Evolutionary conservation across 37 sponge, comb jelly and placozoan genomes (phyloP), one percentile per base, ranked within the genome.

Genomic region (Halichondria panicea): DNA sequence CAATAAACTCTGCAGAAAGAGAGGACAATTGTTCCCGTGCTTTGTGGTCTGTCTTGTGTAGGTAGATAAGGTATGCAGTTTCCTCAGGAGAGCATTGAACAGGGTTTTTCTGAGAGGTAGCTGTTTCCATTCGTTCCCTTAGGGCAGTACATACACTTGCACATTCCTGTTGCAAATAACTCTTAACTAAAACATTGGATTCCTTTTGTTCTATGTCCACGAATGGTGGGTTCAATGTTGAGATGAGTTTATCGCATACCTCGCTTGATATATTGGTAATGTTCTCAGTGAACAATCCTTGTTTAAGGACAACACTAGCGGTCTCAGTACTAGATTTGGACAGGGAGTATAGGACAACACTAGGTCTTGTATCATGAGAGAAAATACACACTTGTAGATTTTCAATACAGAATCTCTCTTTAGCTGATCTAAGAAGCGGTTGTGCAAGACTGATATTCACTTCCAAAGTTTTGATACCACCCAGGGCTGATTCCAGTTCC

Each of bases 21-120:
- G 24, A n/a, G 24, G 78, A 41, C 38, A 54, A 55, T 38, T 55
- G 55, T 3, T 39, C 37, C 56, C 25, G 22, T 3, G 56, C 9
- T 55, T 55, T 25, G 3, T 55, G 25, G 25, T 7, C 25, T 27
- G 56, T 38, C 38, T 74, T 38, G 25, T 57, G 41, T 32, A 21
- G 34, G 24, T 57, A 27, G 0, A 39, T 59, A 57, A 74, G 28
- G 30, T 74, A 74, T 1, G 28, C 6, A 33, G 33, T 33, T 38
- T 43, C 41, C 60, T 58, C 59, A 31, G 57, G 41, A 28, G 58
- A 28, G 36, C 74, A 74, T 37, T 30, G 25, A 57, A 74, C 34
- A 38, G 74, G 59, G 22, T 35, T 22, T 22, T 4, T 35, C 24
- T 66, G 38, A 2, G 42, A 41, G n/a, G 67, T 42, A 40, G 22